phyloP scores from a whole-genome alignment of 2,113 vertebrate species.

The Paramisgurnus dabryanus region DNA sequence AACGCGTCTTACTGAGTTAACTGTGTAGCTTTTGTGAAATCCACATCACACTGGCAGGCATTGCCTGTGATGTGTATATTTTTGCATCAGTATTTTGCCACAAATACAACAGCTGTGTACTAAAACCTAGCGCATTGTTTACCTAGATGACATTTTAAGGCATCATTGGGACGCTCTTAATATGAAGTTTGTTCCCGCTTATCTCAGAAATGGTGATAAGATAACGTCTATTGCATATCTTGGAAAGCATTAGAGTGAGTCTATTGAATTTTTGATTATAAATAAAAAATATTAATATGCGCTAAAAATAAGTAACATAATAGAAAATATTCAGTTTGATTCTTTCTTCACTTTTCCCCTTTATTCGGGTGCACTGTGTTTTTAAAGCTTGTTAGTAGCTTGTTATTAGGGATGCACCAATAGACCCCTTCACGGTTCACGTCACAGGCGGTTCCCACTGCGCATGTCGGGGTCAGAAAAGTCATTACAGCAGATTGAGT shows the following conservation, averaged over 20 bases:
- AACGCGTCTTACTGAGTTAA: conserved; percentile 14
- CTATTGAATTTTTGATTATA: no score
- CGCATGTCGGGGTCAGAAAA: no score
- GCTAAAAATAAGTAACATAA: no score
- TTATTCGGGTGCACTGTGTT: background rate
- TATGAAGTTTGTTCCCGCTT: no score
- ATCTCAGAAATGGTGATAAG: background rate
- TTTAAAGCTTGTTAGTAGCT: conserved; percentile 2
- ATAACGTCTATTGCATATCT: background rate
- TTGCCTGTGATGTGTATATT: conserved; percentile 16
- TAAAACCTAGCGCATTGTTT: background rate
- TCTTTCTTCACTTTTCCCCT: background rate
- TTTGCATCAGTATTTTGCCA: background rate
- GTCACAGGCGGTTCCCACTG: no score
- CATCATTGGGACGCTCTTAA: background rate
- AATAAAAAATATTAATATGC: no score
- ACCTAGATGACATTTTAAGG: background rate
- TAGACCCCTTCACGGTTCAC: no score
- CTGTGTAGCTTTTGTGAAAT: conserved; percentile 14
- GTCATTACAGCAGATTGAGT: no score
- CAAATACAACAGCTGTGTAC: background rate
- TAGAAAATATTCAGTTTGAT: no score
- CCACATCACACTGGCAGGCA: conserved; percentile 7
- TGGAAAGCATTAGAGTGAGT: background rate
- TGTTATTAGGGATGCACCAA: background rate